A percentile compares a stretch with the other conserved stretches of the same genome.
Evolutionary conservation across 92 coral and sea anemone genomes (phyloP).

Genomic region (Palythoa grandis): DNA sequence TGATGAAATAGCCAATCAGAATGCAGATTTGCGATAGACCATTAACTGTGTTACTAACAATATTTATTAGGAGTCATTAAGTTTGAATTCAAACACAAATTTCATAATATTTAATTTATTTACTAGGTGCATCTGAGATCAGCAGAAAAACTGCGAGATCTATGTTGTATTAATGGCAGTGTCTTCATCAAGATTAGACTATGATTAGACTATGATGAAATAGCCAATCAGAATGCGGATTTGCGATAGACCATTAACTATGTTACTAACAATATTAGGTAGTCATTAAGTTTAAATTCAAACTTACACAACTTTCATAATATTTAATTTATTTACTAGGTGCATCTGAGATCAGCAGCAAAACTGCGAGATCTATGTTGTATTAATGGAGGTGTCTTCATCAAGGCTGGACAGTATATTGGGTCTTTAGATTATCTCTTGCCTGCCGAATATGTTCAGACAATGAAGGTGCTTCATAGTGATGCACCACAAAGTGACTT

Average conservation of each 20-base stretch:
- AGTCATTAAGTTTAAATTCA: not conserved
- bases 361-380: conserved; percentile 83
- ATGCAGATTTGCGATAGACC: too few relatives aligned
- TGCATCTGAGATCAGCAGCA: conserved; percentile 90
- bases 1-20: too few relatives aligned
- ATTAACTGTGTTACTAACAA: too few relatives aligned
- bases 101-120: not conserved
- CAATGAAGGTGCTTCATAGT: conserved; percentile 90
- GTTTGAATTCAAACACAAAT: not conserved
- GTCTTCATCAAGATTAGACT: conserved; percentile 92
- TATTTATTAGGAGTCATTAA: not conserved
- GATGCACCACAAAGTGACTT: conserved; percentile 91
- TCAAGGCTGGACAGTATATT: conserved; percentile 94
- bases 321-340: conserved; percentile 44
- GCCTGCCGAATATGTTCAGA: conserved; percentile 90
- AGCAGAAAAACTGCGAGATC: conserved; percentile 77
- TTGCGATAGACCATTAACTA: too few relatives aligned
- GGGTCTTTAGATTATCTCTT: conserved; percentile 91
- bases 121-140: conserved; percentile 91
- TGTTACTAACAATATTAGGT: too few relatives aligned
- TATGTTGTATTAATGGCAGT: conserved; percentile 92
- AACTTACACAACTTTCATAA: not conserved
- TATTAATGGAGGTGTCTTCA: conserved; percentile 91
- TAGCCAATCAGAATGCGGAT: too few relatives aligned
- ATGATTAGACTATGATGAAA: too few relatives aligned